phyloP scores from a whole-genome alignment of 2,888 invertebrate genomes.

The Agriopis aurantiaria region DNA sequence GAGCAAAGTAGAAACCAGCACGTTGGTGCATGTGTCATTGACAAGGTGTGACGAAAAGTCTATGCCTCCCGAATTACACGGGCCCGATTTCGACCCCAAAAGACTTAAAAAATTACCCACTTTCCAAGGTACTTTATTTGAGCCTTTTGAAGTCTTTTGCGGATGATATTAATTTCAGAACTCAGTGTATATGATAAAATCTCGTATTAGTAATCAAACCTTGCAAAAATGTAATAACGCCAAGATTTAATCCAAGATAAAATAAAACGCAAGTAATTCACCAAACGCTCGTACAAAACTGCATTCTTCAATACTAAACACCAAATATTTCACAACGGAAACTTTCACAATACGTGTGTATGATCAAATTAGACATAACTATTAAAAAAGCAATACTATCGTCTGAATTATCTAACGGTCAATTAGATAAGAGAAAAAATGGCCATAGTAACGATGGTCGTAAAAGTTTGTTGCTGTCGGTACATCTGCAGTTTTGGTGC shows the following conservation, averaged over 20 bases:
- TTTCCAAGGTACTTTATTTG: no score
- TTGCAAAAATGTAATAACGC: conserved; percentile 11
- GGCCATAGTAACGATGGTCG: not conserved
- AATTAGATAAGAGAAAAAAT: conserved; percentile 10
- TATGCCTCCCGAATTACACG: no score
- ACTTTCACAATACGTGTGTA: conserved; percentile 26
- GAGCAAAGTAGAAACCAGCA: no score
- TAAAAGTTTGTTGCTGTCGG: conserved; percentile 54
- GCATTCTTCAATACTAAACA: not conserved
- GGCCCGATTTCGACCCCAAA: no score
- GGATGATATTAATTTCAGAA: no score
- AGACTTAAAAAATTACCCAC: no score
- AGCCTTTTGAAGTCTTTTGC: no score
- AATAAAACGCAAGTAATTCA: conserved; percentile 12
- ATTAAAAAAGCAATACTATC: conserved; percentile 14
- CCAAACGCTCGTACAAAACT: not conserved
- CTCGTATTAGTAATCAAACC: not conserved
- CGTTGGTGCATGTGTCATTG: no score
- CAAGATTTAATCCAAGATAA: conserved; percentile 23
- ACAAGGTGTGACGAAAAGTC: no score
- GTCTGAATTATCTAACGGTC: conserved; percentile 12
- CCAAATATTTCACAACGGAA: conserved; percentile 16
- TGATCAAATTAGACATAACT: conserved; percentile 23
- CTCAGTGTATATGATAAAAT: not conserved
- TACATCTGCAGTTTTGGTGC: conserved; percentile 53